Conservation (phyloP, 2,888 invertebrate species). For the Tolmerus cingulatus region DNA sequence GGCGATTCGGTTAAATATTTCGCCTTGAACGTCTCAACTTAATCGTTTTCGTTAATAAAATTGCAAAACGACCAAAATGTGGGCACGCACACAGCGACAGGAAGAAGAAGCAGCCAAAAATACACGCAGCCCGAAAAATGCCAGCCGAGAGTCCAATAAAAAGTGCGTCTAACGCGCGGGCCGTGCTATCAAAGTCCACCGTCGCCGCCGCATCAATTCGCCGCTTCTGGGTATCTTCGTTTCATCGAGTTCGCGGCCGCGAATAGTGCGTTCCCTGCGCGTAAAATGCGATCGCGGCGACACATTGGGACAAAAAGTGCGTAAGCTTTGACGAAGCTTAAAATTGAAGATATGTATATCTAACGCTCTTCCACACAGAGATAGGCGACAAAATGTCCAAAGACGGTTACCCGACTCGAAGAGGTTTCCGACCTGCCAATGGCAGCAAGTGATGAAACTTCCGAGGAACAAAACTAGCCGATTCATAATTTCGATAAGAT, state of each 20-base stretch:
- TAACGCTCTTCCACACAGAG: not conserved
- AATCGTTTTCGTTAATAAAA: constrained; percentile 43
- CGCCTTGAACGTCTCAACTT: constrained; percentile 48
- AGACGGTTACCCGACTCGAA: not conserved
- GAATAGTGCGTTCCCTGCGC: not conserved
- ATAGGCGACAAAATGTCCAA: not conserved
- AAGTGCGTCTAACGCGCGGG: constrained; percentile 21
- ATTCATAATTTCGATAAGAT: constrained; percentile 1
- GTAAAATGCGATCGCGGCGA: not conserved
- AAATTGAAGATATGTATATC: not conserved
- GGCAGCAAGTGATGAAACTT: constrained; percentile 1
- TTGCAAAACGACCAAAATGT: constrained; percentile 28
- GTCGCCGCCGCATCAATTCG: not conserved
- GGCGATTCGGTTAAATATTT: constrained; percentile 46
- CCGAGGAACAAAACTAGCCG: not conserved
- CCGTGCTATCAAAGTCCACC: constrained; percentile 15
- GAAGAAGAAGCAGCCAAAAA: not conserved
- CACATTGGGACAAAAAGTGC: not conserved
- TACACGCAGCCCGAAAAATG: not conserved
- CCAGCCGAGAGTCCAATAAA: not conserved
- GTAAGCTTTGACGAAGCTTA: not conserved
- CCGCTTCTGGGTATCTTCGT: not conserved
- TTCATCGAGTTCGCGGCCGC: not conserved
- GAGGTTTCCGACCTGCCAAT: constrained; percentile 40
- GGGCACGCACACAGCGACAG: not conserved